These are phyloP conservation scores for Spodoptera exigua DNA, from an alignment of 2,888 invertebrate genomes.

Conservation along the genomic window DNA sequence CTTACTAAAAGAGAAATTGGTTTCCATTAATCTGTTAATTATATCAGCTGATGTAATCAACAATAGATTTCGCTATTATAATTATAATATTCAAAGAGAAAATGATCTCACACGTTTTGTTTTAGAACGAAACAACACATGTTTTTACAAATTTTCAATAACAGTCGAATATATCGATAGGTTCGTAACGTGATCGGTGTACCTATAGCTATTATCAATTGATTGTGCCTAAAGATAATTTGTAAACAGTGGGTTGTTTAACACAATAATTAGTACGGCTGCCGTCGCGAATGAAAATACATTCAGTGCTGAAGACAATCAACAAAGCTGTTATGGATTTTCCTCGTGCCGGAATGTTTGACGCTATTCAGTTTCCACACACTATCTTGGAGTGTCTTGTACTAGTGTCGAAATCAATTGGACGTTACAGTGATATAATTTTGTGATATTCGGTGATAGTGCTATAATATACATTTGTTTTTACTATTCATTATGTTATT, in stretches of 20 bases:
- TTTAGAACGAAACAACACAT: constrained; percentile 10
- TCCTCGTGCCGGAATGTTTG: constrained; percentile 73
- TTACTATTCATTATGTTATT: constrained; percentile 63
- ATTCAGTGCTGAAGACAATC: constrained; percentile 69
- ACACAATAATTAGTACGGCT: constrained; percentile 72
- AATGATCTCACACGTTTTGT: constrained; percentile 35
- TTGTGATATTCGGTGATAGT: constrained; percentile 30
- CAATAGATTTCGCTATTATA: neutral
- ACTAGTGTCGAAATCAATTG: constrained; percentile 27
- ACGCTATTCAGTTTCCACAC: constrained; percentile 62
- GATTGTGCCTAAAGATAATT: constrained; percentile 82
- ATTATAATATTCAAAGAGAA: neutral
- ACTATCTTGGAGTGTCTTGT: constrained; percentile 45
- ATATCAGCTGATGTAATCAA: neutral
- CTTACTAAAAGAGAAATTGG: too few species aligned
- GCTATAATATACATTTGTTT: constrained; percentile 9
- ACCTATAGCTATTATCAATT: constrained; percentile 69
- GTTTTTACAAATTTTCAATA: constrained; percentile 38
- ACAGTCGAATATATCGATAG: constrained; percentile 36
- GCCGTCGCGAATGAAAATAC: constrained; percentile 75
- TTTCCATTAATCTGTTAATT: neutral
- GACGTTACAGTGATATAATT: constrained; percentile 26
- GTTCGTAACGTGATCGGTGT: constrained; percentile 38
- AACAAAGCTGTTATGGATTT: constrained; percentile 82
- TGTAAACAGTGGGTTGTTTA: constrained; percentile 82